Conservation (phyloP, 2,113 vertebrate genomes). For the Tichodroma muraria region DNA sequence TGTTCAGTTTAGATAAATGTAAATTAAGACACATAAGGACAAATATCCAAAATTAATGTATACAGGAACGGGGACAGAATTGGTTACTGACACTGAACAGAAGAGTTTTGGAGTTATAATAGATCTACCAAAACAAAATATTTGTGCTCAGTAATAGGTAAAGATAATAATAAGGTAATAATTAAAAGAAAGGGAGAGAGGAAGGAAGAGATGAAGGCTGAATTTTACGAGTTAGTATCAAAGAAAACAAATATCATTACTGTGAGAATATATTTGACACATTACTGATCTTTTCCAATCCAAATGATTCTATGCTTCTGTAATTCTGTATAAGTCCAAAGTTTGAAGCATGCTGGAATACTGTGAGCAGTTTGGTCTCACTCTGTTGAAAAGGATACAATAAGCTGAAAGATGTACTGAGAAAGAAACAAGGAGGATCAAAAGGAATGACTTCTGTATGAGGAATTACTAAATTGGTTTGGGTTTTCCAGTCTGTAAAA, state of each 20-base stretch:
- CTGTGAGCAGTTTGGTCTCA: background rate
- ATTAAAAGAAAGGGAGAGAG: background rate
- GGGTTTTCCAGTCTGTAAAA: background rate
- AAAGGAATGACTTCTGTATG: background rate
- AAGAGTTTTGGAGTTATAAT: background rate
- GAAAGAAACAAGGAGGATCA: background rate
- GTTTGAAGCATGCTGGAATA: background rate
- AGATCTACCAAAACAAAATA: background rate
- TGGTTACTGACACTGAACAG: background rate
- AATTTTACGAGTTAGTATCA: background rate
- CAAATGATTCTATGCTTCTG: background rate
- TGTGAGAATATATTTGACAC: background rate
- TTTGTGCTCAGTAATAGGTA: background rate
- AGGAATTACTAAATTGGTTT: background rate
- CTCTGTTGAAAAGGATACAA: background rate
- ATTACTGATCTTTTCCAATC: background rate
- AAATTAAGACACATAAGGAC: background rate
- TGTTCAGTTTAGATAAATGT: background rate
- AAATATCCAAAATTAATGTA: background rate
- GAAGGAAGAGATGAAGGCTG: background rate
- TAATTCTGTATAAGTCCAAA: background rate
- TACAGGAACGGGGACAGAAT: background rate
- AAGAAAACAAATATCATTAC: background rate
- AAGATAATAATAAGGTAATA: background rate
- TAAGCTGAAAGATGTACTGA: background rate